phyloP scores from a whole-genome alignment of 2,113 vertebrate genomes.

The Camelus bactrianus region DNA sequence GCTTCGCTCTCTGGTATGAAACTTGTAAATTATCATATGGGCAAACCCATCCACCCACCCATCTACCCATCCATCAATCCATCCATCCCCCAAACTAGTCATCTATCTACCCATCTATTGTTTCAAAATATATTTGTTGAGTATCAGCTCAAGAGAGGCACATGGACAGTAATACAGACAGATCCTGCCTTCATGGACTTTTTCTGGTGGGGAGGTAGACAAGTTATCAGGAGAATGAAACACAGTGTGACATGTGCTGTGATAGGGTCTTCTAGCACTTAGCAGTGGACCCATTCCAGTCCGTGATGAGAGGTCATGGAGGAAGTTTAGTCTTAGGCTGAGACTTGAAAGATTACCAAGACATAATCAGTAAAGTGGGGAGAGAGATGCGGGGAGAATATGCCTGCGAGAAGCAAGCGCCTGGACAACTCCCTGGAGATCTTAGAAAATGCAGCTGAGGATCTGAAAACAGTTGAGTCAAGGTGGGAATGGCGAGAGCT shows the following conservation, averaged over 20 bases:
- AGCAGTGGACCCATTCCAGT: background rate
- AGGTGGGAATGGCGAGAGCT: background rate
- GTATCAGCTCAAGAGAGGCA: background rate
- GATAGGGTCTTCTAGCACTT: background rate
- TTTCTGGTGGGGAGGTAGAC: background rate
- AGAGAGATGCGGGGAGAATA: background rate
- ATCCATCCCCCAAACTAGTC: background rate
- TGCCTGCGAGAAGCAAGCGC: background rate
- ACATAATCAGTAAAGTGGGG: background rate
- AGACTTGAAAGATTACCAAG: constrained; percentile 12
- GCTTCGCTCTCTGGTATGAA: background rate
- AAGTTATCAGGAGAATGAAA: background rate
- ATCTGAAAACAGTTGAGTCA: background rate
- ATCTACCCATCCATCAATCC: background rate
- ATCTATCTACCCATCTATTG: background rate
- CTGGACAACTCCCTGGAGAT: background rate
- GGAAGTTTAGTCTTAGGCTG: background rate
- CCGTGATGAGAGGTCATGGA: background rate
- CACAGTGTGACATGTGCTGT: background rate
- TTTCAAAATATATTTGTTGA: background rate
- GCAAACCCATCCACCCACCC: background rate
- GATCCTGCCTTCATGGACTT: background rate
- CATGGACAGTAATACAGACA: background rate
- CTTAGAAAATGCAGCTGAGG: background rate
- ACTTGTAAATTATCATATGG: background rate